These are phyloP conservation scores for Nestor notabilis DNA, from an alignment of 2,113 vertebrate species.

Conservation along the genomic window DNA sequence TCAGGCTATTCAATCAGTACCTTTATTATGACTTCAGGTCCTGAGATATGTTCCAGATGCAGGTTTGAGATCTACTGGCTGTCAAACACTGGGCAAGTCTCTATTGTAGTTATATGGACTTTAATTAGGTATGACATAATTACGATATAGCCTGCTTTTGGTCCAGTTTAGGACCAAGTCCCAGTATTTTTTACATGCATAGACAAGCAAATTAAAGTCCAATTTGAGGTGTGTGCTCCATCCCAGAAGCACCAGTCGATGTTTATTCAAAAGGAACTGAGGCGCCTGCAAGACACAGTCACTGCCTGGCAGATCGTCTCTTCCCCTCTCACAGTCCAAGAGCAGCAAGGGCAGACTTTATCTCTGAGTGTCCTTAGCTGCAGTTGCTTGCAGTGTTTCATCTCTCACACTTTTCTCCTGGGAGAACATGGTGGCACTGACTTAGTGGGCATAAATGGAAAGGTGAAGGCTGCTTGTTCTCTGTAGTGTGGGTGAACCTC, in stretches of 20 bases:
- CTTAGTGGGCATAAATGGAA: background rate
- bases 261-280: accelerated
- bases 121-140: background rate
- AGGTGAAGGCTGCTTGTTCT: background rate
- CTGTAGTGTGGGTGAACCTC: background rate
- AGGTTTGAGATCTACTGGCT: background rate
- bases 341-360: background rate
- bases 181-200: background rate
- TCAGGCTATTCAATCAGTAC: background rate
- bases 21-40: background rate
- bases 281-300: accelerated
- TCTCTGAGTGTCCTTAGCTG: background rate
- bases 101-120: background rate
- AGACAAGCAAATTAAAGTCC: background rate
- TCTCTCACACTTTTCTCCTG: background rate
- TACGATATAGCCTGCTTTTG: background rate
- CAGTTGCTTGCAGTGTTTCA: background rate
- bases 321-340: background rate
- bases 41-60: background rate
- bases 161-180: background rate
- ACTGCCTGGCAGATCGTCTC: background rate
- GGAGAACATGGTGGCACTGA: background rate
- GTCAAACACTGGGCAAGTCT: background rate
- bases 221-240: background rate
- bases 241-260: background rate